These are phyloP conservation scores for Drosophila setifemur DNA, from an alignment of 1,140 invertebrate species.

Conservation along the genomic window DNA sequence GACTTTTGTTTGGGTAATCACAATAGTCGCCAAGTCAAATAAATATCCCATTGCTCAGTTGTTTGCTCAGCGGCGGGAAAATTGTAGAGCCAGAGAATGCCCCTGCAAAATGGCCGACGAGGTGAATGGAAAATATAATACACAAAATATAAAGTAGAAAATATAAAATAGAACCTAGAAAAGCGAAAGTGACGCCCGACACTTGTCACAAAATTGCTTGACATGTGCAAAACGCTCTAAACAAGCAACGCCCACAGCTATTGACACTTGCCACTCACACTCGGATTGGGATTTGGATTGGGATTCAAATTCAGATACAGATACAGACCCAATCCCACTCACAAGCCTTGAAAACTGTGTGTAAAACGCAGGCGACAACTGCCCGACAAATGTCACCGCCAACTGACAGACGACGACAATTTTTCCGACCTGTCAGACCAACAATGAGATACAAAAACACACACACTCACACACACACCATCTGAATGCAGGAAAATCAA, in stretches of 20 bases:
- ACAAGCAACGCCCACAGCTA: slow-evolving; percentile 61
- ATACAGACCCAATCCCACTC: slow-evolving; percentile 11
- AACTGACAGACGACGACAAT: slow-evolving; percentile 64
- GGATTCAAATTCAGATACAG: background rate
- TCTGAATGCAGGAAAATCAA: slow-evolving; percentile 39
- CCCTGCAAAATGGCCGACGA: slow-evolving; percentile 64
- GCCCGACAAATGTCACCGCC: slow-evolving; percentile 67
- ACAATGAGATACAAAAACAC: slow-evolving; percentile 10
- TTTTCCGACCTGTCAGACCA: slow-evolving; percentile 53
- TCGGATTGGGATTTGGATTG: background rate
- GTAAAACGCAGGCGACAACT: slow-evolving; percentile 68
- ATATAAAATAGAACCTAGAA: background rate
- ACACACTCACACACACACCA: background rate
- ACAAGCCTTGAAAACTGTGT: slow-evolving; percentile 71
- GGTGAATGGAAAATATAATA: background rate
- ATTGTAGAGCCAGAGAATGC: slow-evolving; percentile 28
- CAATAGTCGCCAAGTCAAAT: slow-evolving; percentile 47
- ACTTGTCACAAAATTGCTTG: slow-evolving; percentile 68
- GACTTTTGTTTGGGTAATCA: slow-evolving; percentile 61
- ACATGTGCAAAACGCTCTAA: slow-evolving; percentile 58
- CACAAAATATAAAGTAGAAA: background rate
- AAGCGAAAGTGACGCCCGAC: slow-evolving; percentile 41
- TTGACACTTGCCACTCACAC: slow-evolving; percentile 76
- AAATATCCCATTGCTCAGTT: slow-evolving; percentile 40
- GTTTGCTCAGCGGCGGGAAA: slow-evolving; percentile 34